Conservation (phyloP, 2,113 vertebrate genomes). For the Ophiodon elongatus region DNA sequence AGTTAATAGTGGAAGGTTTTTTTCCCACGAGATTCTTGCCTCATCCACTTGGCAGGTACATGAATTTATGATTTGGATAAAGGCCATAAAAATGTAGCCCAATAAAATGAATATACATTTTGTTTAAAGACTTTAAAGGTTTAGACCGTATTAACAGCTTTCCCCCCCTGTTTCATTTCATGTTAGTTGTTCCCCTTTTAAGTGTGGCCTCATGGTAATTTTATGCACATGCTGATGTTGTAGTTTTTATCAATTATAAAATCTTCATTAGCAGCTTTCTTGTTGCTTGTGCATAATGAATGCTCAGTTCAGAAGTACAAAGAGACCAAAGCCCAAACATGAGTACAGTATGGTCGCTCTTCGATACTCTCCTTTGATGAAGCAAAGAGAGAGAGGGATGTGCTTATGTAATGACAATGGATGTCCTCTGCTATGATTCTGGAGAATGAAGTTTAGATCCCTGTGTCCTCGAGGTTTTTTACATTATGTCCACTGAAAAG, state of each 20-base stretch:
- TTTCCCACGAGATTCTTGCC: background rate
- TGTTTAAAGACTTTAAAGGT: background rate
- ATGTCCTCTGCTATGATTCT: conserved; percentile 38
- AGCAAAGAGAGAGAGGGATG: conserved; percentile 16
- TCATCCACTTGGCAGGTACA: conserved; percentile 20
- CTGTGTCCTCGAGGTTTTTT: conserved; percentile 20
- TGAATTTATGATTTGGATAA: conserved; percentile 9
- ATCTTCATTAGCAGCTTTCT: conserved; percentile 73
- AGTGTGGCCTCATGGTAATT: conserved; percentile 53
- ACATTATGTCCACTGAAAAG: conserved; percentile 9
- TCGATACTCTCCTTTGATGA: conserved; percentile 37
- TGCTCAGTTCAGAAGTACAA: conserved; percentile 63
- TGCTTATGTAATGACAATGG: conserved; percentile 18
- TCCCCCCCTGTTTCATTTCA: background rate
- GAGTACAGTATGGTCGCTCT: background rate
- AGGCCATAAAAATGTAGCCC: conserved; percentile 3
- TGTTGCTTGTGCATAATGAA: conserved; percentile 74
- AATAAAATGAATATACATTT: background rate
- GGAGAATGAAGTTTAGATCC: conserved; percentile 19
- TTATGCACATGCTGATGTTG: conserved; percentile 69
- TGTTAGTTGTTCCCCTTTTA: conserved; percentile 34
- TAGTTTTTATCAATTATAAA: conserved; percentile 75
- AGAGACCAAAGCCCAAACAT: conserved; percentile 49
- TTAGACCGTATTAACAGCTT: background rate
- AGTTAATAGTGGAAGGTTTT: background rate